These are phyloP conservation scores for Sitodiplosis mosellana DNA, from an alignment of 1,140 invertebrate genomes.

Conservation along the genomic window DNA sequence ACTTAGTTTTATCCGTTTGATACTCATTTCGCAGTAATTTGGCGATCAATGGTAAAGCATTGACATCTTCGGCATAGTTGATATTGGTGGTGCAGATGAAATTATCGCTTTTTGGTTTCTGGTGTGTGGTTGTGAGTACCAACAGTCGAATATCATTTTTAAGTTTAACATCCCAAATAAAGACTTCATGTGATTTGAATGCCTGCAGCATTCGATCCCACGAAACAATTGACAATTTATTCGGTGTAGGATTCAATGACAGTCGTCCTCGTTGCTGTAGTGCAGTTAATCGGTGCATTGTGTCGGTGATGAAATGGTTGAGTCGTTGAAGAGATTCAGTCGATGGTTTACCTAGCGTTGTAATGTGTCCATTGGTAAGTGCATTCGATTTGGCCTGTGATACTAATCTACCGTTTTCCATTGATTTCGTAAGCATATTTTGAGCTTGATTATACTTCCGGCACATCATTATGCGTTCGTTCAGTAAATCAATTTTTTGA, in stretches of 20 bases:
- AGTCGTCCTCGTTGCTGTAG: not conserved
- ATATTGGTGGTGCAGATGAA: slow-evolving; percentile 17
- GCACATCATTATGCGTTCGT: not conserved
- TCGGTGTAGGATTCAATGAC: not conserved
- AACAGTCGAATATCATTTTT: slow-evolving; percentile 10
- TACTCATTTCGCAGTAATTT: slow-evolving; percentile 13
- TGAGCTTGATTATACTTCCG: not conserved
- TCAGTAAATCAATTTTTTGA: not conserved
- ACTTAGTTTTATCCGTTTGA: slow-evolving; percentile 10
- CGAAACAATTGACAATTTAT: slow-evolving; percentile 16
- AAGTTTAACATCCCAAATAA: slow-evolving; percentile 20
- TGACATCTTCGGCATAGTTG: slow-evolving; percentile 5
- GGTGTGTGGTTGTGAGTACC: slow-evolving; percentile 16
- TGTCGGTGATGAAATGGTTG: not conserved
- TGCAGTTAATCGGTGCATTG: not conserved
- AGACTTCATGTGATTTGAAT: slow-evolving; percentile 14
- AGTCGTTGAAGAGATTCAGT: not conserved
- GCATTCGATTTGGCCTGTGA: too few relatives aligned
- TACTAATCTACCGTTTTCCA: not conserved
- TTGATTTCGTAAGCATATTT: not conserved
- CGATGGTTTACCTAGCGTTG: not conserved
- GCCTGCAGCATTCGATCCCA: slow-evolving; percentile 20
- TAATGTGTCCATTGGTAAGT: not conserved
- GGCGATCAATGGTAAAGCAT: slow-evolving; percentile 12
- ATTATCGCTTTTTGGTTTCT: slow-evolving; percentile 16